These are phyloP conservation scores for Zaprionus capensis DNA, from an alignment of 1,140 invertebrate genomes.

Conservation along the genomic window DNA sequence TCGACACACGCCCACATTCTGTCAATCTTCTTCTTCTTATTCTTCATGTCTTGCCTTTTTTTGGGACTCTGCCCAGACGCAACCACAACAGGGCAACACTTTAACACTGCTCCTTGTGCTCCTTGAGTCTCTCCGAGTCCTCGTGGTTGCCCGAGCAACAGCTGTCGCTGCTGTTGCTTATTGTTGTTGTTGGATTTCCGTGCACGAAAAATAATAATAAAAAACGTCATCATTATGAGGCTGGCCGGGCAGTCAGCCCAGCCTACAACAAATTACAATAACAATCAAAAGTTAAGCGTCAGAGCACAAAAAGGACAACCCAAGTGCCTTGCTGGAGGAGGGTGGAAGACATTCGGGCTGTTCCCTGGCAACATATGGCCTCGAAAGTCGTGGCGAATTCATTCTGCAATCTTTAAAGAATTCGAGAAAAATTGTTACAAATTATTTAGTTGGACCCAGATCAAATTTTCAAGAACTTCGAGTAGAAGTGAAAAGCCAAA, in stretches of 20 bases:
- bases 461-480: constrained; percentile 29
- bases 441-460: constrained; percentile 46
- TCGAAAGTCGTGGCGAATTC: constrained; percentile 40
- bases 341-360: neutral
- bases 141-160: constrained; percentile 67
- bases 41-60: constrained; percentile 1
- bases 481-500: constrained; percentile 27
- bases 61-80: constrained; percentile 29
- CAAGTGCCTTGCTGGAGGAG: constrained; percentile 50
- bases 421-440: constrained; percentile 51
- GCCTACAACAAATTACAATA: constrained; percentile 73
- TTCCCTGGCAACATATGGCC: constrained; percentile 66
- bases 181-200: constrained; percentile 36
- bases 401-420: constrained; percentile 49
- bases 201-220: constrained; percentile 27
- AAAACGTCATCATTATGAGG: constrained; percentile 67
- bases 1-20: neutral
- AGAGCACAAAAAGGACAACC: constrained; percentile 73
- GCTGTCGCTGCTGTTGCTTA: constrained; percentile 55
- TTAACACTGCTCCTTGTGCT: constrained; percentile 47
- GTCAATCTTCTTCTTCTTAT: neutral
- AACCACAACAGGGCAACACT: constrained; percentile 73
- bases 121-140: constrained; percentile 50
- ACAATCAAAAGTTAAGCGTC: constrained; percentile 81
- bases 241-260: constrained; percentile 38